These are phyloP conservation scores for Halocynthia aurantium DNA, from an alignment of 23 tunicate species.

Conservation along the genomic window DNA sequence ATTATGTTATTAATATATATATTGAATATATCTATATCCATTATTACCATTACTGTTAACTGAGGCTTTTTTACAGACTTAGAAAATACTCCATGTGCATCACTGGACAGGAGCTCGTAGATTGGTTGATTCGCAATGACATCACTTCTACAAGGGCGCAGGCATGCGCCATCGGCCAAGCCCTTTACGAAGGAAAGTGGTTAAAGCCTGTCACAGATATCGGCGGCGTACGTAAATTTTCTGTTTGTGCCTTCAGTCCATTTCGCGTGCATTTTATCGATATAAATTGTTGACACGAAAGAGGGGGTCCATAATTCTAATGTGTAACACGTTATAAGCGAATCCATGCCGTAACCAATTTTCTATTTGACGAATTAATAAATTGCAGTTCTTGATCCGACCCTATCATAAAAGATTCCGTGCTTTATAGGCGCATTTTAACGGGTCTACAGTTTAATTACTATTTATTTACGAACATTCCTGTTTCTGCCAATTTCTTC, in stretches of 20 bases:
- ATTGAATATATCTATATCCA: too few relatives aligned
- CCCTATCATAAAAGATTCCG: too few relatives aligned
- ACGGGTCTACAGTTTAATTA: too few relatives aligned
- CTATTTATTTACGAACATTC: neutral
- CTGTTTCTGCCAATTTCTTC: neutral
- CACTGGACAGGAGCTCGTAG: conserved; percentile 67
- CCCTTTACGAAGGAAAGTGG: conserved; percentile 61
- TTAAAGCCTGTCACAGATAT: conserved; percentile 40
- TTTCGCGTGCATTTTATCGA: neutral
- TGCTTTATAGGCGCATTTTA: too few relatives aligned
- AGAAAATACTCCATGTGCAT: conserved; percentile 48
- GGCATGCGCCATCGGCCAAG: conserved; percentile 74
- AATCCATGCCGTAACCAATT: too few relatives aligned
- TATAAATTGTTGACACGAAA: too few relatives aligned
- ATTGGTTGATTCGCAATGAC: conserved; percentile 56
- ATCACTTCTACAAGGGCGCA: conserved; percentile 45
- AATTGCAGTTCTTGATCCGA: too few relatives aligned
- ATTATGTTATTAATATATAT: neutral
- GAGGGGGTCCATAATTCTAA: too few relatives aligned
- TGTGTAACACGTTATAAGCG: too few relatives aligned
- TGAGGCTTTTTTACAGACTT: conserved; percentile 24
- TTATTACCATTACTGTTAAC: neutral
- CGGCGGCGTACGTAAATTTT: conserved; percentile 7
- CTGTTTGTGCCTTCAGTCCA: neutral
- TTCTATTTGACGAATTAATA: too few relatives aligned